Evolutionary conservation across 2,113 vertebrate species (phyloP), one percentile per base, ranked within the genome.

Genomic region (Apus apus): DNA sequence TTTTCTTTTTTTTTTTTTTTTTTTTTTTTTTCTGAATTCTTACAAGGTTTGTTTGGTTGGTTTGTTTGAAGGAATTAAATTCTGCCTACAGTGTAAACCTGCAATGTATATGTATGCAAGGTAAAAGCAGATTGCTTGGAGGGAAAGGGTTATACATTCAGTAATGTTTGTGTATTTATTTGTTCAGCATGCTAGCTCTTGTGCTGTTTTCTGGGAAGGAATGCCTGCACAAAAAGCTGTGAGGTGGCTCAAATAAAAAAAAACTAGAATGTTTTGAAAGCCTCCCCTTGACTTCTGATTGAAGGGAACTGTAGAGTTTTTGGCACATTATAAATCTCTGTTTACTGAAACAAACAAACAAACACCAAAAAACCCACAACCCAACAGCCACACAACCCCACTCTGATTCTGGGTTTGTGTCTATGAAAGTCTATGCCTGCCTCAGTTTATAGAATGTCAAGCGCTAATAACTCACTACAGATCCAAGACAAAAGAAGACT

Each of bases 121-220:
- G 72, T 71, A 75, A 40, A 78, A 71, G n/a, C 48, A 89, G 79
- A 50, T 23, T 89, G 70, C 68, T 88, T 43, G 46, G 56, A 85
- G 43, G 58, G 68, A 96, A 96, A 92, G 53, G 46, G 45, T 87
- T 95, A 53, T 75, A 76, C 38, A 50, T 93, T 93, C 70, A 78
- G 61, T 72, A 90, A 91, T 58, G 38, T 93, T 86, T 93, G 40
- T 72, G 15, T 89, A 92, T 94, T 93, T 96, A 92, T 95, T 97
- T 97, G 65, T 94, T 96, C 93, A 92, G 93, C 90, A 75, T 91
- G 79, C 85, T 90, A 90, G 92, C 45, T 92, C 83, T 95, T 95
- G 94, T 87, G 90, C 92, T 90, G 87, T 96, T 94, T 96, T 86
- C 92, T 96, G 80, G 45, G 93, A 96, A 96, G 85, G 94, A 95